Evolutionary conservation across 2,113 vertebrate species (phyloP).

Genomic region (Silurus glanis): DNA sequence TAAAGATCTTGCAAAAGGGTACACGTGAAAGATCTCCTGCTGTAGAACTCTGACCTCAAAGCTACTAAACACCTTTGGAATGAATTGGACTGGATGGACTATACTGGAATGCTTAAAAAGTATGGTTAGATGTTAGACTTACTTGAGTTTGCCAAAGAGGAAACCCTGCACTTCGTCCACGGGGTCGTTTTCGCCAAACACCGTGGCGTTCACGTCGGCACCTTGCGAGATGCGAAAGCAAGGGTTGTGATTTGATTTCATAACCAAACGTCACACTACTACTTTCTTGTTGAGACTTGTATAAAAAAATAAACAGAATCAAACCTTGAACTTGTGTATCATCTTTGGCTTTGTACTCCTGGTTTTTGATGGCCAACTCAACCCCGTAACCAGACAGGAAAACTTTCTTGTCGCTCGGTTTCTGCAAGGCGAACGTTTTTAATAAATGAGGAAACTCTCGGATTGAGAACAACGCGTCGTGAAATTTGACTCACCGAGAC

Average conservation of each 20-base stretch:
- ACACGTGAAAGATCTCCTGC: too few relatives aligned
- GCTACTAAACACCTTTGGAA: too few relatives aligned
- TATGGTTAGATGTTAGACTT: slow-evolving; percentile 48
- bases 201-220: slow-evolving; percentile 85
- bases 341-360: slow-evolving; percentile 98
- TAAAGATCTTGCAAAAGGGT: too few relatives aligned
- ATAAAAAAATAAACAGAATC: background rate
- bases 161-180: slow-evolving; percentile 98
- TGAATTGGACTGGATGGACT: too few relatives aligned
- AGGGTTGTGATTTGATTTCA: background rate
- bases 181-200: slow-evolving; percentile 89
- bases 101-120: too few relatives aligned
- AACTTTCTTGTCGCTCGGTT: slow-evolving; percentile 80
- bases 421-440: slow-evolving; percentile 68
- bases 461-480: too few relatives aligned
- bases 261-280: background rate
- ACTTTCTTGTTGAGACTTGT: too few relatives aligned
- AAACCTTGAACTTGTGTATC: slow-evolving; percentile 99
- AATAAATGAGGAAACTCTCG: too few relatives aligned
- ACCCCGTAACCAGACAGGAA: slow-evolving; percentile 94
- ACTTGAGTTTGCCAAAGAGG: slow-evolving; percentile 97
- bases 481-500: slow-evolving; percentile 72
- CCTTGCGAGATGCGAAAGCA: slow-evolving; percentile 63
- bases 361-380: slow-evolving; percentile 96
- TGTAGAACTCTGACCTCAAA: too few relatives aligned